phyloP scores from a whole-genome alignment of 1,140 invertebrate species.

The Druon quercuslanigerum region DNA sequence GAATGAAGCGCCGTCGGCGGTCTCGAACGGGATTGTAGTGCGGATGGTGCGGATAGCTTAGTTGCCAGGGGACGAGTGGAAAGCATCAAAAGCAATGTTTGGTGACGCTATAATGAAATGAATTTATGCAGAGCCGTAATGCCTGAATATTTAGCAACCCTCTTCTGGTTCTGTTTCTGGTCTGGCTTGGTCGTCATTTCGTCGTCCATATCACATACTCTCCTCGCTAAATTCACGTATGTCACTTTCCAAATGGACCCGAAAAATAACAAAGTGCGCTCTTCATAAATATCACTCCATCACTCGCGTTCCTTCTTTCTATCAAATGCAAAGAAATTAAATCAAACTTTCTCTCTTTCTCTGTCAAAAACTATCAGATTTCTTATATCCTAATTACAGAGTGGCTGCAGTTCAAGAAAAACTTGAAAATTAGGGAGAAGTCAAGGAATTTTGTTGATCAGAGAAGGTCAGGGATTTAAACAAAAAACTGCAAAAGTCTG shows the following conservation, averaged over 20 bases:
- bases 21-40: constrained; percentile 62
- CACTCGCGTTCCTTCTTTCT: background rate
- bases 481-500: too few relatives aligned
- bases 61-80: constrained; percentile 64
- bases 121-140: constrained; percentile 81
- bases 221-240: constrained; percentile 4
- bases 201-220: constrained; percentile 16
- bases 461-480: too few relatives aligned
- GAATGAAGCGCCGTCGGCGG: constrained; percentile 64
- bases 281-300: background rate
- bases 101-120: constrained; percentile 80
- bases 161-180: constrained; percentile 73
- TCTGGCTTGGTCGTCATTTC: constrained; percentile 51
- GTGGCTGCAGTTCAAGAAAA: too few relatives aligned
- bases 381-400: too few relatives aligned
- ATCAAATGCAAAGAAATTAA: too few relatives aligned
- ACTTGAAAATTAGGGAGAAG: too few relatives aligned
- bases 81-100: constrained; percentile 79
- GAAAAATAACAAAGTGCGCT: constrained; percentile 4
- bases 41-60: constrained; percentile 58
- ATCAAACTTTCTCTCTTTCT: too few relatives aligned
- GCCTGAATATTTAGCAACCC: constrained; percentile 79
- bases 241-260: constrained; percentile 3
- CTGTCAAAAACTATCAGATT: too few relatives aligned
- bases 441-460: too few relatives aligned